phyloP scores from a whole-genome alignment of 2,888 invertebrate genomes.

The Matsumyia berberina region DNA sequence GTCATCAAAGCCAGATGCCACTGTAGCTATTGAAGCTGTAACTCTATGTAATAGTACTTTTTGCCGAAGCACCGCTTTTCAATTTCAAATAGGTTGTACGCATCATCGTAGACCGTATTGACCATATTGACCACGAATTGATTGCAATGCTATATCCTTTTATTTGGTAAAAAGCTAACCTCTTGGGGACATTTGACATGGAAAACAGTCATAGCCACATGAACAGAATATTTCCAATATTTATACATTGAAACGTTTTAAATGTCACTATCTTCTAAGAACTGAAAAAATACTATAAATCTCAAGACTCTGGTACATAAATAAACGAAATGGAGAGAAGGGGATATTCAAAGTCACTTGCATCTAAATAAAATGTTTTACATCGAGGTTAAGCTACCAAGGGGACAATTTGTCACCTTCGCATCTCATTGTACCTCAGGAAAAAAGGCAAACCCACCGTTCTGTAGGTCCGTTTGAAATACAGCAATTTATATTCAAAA shows the following conservation, averaged over 20 bases:
- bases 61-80: not conserved
- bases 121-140: slow-evolving; percentile 19
- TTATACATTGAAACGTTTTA: too few species aligned
- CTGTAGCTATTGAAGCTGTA: slow-evolving; percentile 23
- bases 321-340: too few species aligned
- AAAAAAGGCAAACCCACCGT: not conserved
- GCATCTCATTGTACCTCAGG: not conserved
- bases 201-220: too few species aligned
- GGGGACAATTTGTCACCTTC: slow-evolving; percentile 35
- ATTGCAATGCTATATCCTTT: slow-evolving; percentile 10
- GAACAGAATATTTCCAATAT: too few species aligned
- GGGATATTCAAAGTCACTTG: not conserved
- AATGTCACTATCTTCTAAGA: too few species aligned
- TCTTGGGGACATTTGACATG: not conserved
- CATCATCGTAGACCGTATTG: slow-evolving; percentile 28
- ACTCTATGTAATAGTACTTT: slow-evolving; percentile 2
- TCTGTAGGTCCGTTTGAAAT: slow-evolving; percentile 11
- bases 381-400: not conserved
- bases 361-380: not conserved
- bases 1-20: slow-evolving; percentile 31
- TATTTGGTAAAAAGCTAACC: slow-evolving; percentile 1
- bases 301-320: too few species aligned
- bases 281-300: not conserved
- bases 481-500: slow-evolving; percentile 52
- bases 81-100: slow-evolving; percentile 5